phyloP scores from a whole-genome alignment of 2,797 vertebrate genomes.

The Esox masquinongy region DNA sequence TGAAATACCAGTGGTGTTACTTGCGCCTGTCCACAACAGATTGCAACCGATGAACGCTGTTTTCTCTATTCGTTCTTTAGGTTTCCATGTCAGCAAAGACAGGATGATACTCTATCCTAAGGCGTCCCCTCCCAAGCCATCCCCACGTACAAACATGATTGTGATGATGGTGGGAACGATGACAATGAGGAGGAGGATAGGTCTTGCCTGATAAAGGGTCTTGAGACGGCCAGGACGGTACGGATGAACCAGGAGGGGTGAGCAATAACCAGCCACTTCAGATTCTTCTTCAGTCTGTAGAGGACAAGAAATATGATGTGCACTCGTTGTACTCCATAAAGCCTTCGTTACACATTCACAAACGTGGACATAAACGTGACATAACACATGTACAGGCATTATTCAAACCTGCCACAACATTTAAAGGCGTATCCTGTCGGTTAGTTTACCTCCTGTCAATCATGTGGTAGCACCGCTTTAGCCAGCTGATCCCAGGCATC shows the following conservation, averaged over 20 bases:
- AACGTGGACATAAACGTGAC: not conserved
- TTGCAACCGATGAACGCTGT: not conserved
- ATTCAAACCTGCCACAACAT: not conserved
- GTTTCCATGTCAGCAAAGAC: not conserved
- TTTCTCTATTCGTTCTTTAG: not conserved
- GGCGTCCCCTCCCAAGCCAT: not conserved
- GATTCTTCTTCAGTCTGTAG: conserved; percentile 89
- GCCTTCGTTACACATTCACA: not conserved
- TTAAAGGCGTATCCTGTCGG: not conserved
- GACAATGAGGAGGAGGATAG: not conserved
- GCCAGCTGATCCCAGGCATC: conserved; percentile 95
- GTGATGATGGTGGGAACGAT: not conserved
- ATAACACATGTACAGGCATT: not conserved
- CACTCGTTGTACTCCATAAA: not conserved
- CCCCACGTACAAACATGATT: not conserved
- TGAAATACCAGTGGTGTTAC: not conserved
- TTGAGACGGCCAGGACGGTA: conserved; percentile 91
- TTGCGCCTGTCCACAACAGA: not conserved
- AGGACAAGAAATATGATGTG: conserved; percentile 1
- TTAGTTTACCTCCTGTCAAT: conserved; percentile 89
- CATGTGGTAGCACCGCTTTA: conserved; percentile 98
- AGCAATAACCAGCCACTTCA: conserved; percentile 93
- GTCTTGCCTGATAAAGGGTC: conserved; percentile 93
- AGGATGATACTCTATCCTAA: not conserved
- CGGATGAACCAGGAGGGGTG: conserved; percentile 98